These are phyloP conservation scores for Papio anubis DNA, from an alignment of 2,113 vertebrate species.

Conservation along the genomic window DNA sequence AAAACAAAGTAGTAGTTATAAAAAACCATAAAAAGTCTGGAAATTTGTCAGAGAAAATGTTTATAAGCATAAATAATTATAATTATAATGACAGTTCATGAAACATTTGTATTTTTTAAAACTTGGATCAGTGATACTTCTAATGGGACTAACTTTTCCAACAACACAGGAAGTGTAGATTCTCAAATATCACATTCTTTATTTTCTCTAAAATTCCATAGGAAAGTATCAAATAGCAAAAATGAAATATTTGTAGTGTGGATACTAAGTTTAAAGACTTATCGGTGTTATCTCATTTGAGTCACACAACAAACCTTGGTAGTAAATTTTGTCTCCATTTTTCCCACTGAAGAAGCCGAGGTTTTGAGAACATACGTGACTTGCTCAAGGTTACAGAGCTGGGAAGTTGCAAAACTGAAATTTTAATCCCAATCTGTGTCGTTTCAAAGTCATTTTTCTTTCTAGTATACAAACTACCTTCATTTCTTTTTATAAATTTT, in stretches of 20 bases:
- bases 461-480: background rate
- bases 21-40: background rate
- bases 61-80: background rate
- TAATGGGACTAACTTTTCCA: background rate
- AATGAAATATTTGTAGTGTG: background rate
- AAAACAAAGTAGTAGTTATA: background rate
- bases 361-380: background rate
- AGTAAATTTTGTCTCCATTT: background rate
- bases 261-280: background rate
- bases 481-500: background rate
- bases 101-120: background rate
- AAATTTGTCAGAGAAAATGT: background rate
- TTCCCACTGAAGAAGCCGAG: background rate
- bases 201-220: slow-evolving; percentile 12
- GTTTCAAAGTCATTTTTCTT: background rate
- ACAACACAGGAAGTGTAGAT: background rate
- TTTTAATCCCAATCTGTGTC: background rate
- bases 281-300: background rate
- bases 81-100: background rate
- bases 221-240: background rate
- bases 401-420: background rate
- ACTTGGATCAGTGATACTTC: background rate
- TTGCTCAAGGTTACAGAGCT: background rate
- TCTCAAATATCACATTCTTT: background rate
- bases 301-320: background rate